Evolutionary conservation across 1,140 invertebrate genomes (phyloP).

Genomic region (Trichonephila clavipes): DNA sequence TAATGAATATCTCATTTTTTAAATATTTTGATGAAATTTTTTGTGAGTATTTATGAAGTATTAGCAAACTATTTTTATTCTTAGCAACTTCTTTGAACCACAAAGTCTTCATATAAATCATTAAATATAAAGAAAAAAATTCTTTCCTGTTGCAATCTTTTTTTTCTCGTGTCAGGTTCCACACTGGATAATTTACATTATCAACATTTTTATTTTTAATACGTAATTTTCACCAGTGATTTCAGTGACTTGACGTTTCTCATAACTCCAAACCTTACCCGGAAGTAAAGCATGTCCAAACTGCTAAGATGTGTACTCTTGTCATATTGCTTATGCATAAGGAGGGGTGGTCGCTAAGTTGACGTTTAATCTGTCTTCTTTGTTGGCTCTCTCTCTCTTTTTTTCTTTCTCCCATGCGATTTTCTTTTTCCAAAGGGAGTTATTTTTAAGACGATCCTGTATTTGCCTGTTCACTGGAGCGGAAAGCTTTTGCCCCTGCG

Average conservation of each 20-base stretch:
- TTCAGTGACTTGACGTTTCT: neutral
- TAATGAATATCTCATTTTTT: too few species aligned
- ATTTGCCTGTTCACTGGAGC: conserved; percentile 24
- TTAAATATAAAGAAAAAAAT: neutral
- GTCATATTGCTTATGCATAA: neutral
- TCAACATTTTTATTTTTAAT: neutral
- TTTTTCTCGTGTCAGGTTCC: neutral
- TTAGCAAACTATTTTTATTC: too few species aligned
- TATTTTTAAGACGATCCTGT: neutral
- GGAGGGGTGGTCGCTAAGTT: neutral
- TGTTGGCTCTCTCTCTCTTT: neutral
- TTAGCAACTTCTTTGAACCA: too few species aligned
- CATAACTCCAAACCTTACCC: neutral
- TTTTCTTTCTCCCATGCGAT: neutral
- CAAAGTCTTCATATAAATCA: neutral
- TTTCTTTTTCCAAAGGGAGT: neutral
- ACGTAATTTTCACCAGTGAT: neutral
- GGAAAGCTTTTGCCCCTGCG: neutral
- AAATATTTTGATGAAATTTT: too few species aligned
- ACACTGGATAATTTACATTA: neutral
- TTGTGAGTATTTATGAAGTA: too few species aligned
- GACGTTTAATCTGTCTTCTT: conserved; percentile 3
- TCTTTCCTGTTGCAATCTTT: neutral
- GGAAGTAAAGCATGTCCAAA: neutral
- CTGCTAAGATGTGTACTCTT: neutral